Conservation (phyloP, 2,113 vertebrate species). For the Gracilinanus agilis region DNA sequence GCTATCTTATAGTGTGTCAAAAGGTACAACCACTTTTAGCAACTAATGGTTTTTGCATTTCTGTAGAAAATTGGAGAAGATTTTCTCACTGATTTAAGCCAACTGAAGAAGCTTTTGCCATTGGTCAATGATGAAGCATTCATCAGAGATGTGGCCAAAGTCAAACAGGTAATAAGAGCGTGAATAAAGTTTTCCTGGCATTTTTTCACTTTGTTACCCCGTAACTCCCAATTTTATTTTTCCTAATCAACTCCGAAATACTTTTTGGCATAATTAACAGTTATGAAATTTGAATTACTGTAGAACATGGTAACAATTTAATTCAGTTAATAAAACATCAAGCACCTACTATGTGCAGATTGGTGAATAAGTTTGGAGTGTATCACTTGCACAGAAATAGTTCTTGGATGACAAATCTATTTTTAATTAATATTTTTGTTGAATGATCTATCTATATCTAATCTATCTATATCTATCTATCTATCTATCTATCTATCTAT, state of each 20-base stretch:
- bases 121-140: constrained; percentile 86
- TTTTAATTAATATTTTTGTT: background rate
- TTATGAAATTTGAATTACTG: background rate
- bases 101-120: constrained; percentile 88
- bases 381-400: background rate
- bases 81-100: constrained; percentile 90
- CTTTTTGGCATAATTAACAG: background rate
- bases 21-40: background rate
- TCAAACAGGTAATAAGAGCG: constrained; percentile 89
- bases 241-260: background rate
- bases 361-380: background rate
- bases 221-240: background rate
- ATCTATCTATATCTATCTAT: too few species aligned
- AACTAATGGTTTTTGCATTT: constrained; percentile 7
- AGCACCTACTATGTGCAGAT: background rate
- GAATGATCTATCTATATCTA: background rate
- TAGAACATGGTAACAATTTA: background rate
- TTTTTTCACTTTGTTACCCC: background rate
- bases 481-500: too few species aligned
- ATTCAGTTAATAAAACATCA: background rate
- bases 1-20: background rate
- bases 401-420: background rate
- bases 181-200: background rate
- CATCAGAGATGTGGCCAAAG: constrained; percentile 91
- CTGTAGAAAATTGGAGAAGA: constrained; percentile 90